Percentiles rank a stretch among this genome's conserved stretches.
Conservation (phyloP, 1,140 invertebrate genomes). For the Solenopsis fugax region DNA sequence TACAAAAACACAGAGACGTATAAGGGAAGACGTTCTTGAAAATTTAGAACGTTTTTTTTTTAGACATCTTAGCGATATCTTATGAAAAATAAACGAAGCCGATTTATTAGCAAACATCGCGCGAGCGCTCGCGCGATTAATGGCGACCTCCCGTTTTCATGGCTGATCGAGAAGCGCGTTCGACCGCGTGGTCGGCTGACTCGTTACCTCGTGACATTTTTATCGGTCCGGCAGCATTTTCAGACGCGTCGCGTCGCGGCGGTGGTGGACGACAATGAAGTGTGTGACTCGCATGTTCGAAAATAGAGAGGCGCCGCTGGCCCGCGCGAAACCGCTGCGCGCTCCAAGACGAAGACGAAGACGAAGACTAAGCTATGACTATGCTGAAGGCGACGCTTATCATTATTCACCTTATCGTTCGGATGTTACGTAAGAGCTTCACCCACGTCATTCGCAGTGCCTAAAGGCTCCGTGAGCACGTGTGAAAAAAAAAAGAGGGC, state of each 20-base stretch:
- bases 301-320: constrained; percentile 76
- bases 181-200: constrained; percentile 9
- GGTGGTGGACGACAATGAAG: constrained; percentile 34
- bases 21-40: neutral
- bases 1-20: neutral
- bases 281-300: constrained; percentile 68
- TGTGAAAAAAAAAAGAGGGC: neutral
- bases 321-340: constrained; percentile 27
- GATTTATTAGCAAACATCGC: constrained; percentile 26
- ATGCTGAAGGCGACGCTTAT: constrained; percentile 23
- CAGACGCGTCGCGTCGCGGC: constrained; percentile 48
- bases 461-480: constrained; percentile 54
- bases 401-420: constrained; percentile 74
- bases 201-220: constrained; percentile 60
- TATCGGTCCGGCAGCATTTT: constrained; percentile 50
- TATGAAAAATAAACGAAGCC: too few relatives aligned
- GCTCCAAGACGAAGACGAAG: neutral
- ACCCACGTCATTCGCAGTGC: constrained; percentile 66
- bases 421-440: constrained; percentile 74
- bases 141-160: constrained; percentile 15
- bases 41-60: neutral
- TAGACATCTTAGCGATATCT: neutral
- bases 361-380: neutral
- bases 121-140: neutral
- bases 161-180: constrained; percentile 24